A percentile compares a stretch with the other conserved stretches of the same genome.
Evolutionary conservation across 2,113 vertebrate genomes (phyloP).

Genomic region (Pedetes capensis): DNA sequence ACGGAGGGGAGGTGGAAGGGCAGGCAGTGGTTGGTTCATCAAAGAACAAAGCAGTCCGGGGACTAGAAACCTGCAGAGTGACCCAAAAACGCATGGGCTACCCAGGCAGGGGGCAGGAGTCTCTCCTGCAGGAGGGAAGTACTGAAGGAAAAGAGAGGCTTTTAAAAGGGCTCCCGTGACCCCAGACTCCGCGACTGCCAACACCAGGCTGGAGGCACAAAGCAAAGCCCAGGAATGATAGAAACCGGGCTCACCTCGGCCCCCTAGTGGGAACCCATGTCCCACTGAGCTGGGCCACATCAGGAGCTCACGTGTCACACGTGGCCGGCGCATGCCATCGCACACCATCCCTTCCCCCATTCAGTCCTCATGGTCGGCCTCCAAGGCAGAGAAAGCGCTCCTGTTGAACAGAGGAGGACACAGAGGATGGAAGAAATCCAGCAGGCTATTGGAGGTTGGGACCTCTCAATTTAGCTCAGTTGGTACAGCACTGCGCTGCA

Average conservation of each 20-base stretch:
- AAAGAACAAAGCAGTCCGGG: slow-evolving; percentile 49
- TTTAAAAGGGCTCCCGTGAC: slow-evolving; percentile 50
- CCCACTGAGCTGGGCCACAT: fast-evolving
- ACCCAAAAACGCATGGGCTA: slow-evolving; percentile 39
- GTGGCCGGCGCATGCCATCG: no score
- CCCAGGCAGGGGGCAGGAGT: background rate
- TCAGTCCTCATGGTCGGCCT: no score
- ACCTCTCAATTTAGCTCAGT: no score
- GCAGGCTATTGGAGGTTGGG: background rate
- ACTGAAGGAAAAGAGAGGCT: slow-evolving; percentile 56
- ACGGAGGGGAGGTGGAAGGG: background rate
- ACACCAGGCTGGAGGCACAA: slow-evolving; percentile 25
- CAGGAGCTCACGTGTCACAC: background rate
- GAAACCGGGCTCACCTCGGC: background rate
- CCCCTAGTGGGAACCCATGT: background rate
- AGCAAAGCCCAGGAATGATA: background rate
- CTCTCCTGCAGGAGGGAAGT: slow-evolving; percentile 56
- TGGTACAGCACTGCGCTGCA: no score
- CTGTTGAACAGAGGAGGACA: background rate
- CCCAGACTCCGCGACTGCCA: background rate
- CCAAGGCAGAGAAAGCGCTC: background rate
- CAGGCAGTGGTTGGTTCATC: background rate
- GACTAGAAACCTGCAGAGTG: background rate
- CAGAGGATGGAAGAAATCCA: background rate
- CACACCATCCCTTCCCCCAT: no score